Percentiles rank a stretch among this genome's conserved stretches.
Conservation (phyloP, 1,140 invertebrate species). For the Anoplophora glabripennis region DNA sequence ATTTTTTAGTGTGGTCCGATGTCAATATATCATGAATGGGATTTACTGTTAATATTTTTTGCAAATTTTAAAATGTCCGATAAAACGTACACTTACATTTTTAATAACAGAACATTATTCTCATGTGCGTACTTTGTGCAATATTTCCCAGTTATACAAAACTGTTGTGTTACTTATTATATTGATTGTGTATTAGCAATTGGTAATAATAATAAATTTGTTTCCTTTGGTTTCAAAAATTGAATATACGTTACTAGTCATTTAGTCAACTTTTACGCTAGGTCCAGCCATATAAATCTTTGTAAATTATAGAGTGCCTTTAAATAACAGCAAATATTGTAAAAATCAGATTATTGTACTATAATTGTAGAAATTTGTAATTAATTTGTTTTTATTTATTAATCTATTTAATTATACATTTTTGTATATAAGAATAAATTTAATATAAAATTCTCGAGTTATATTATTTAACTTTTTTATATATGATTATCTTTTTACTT, state of each 20-base stretch:
- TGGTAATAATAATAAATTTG: too few relatives aligned
- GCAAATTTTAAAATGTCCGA: too few relatives aligned
- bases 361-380: constrained; percentile 24
- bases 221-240: too few relatives aligned
- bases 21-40: too few relatives aligned
- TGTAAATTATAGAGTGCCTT: constrained; percentile 19
- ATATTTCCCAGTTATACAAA: too few relatives aligned
- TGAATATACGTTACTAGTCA: constrained; percentile 5
- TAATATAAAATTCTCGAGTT: constrained; percentile 22
- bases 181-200: too few relatives aligned
- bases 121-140: too few relatives aligned
- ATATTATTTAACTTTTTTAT: constrained; percentile 1
- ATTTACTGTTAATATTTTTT: too few relatives aligned
- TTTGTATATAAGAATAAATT: constrained; percentile 31
- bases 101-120: too few relatives aligned
- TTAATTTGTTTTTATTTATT: constrained; percentile 30
- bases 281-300: constrained; percentile 13
- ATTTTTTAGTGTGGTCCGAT: too few relatives aligned
- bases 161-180: too few relatives aligned
- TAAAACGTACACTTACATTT: too few relatives aligned
- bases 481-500: neutral
- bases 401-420: constrained; percentile 28
- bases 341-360: constrained; percentile 18
- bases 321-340: constrained; percentile 15
- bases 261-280: constrained; percentile 9